Conservation (phyloP, 1,140 invertebrate species). For the Tetramorium parvispinum region DNA sequence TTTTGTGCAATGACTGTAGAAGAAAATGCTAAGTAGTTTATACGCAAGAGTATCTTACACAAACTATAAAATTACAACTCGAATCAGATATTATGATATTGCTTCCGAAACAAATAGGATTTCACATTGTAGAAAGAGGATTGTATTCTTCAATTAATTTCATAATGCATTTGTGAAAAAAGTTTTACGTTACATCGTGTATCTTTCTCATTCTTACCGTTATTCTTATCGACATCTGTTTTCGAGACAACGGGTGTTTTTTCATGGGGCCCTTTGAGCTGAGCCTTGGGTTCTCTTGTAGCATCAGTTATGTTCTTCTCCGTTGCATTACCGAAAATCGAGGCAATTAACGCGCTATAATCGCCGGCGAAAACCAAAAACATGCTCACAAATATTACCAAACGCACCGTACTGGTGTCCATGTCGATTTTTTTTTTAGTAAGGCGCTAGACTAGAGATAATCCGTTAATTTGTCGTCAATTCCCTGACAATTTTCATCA, state of each 20-base stretch:
- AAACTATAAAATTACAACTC: not conserved
- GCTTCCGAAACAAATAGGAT: not conserved
- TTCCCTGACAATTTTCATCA: not conserved
- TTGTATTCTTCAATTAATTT: not conserved
- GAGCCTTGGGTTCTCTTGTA: conserved; percentile 65
- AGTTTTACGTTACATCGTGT: not conserved
- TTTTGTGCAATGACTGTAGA: not conserved
- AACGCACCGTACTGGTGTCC: conserved; percentile 83
- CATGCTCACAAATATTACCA: conserved; percentile 84
- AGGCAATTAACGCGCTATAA: conserved; percentile 80
- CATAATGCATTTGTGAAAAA: not conserved
- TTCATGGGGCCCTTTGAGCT: conserved; percentile 65
- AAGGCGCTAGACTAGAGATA: not conserved
- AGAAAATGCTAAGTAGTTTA: not conserved
- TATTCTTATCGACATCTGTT: conserved; percentile 73
- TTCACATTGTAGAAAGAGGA: not conserved
- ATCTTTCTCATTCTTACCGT: conserved; percentile 72
- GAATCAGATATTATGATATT: not conserved
- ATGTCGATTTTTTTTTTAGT: conserved; percentile 61
- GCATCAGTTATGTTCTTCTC: conserved; percentile 70
- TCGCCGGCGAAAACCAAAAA: conserved; percentile 84
- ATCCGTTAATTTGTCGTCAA: not conserved
- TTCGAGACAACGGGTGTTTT: conserved; percentile 63
- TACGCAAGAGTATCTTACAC: not conserved
- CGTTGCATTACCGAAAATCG: conserved; percentile 78